Conservation (phyloP, 2,797 vertebrate species). For the Rachycentron canadum region DNA sequence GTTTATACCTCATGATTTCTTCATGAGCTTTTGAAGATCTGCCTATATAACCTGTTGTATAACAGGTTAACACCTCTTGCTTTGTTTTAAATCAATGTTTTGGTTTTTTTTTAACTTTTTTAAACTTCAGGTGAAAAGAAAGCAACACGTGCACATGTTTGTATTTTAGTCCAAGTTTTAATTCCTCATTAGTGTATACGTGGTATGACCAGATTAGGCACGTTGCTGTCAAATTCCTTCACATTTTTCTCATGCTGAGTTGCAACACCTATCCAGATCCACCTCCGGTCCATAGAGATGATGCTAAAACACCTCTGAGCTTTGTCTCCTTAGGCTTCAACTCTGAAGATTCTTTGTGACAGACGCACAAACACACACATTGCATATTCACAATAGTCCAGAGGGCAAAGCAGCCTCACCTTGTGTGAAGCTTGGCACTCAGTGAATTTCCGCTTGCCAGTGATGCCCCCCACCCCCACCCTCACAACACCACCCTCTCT, state of each 20-base stretch:
- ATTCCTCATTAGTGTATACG: not conserved
- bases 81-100: not conserved
- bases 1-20: not conserved
- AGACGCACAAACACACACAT: constrained; percentile 25
- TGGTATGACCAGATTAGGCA: not conserved
- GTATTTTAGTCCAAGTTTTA: not conserved
- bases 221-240: not conserved
- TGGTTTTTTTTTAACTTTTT: not conserved
- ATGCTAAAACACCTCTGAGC: not conserved
- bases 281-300: constrained; percentile 9
- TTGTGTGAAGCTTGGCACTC: constrained; percentile 45
- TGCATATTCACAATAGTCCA: constrained; percentile 44
- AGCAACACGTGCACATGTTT: no score
- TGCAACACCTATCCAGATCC: not conserved
- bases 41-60: not conserved
- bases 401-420: constrained; percentile 42
- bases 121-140: not conserved
- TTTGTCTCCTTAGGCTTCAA: not conserved
- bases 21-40: not conserved
- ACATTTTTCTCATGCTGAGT: not conserved
- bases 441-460: constrained; percentile 57
- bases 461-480: constrained; percentile 17
- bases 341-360: constrained; percentile 24
- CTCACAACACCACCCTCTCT: constrained; percentile 19
- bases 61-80: not conserved